Evolutionary conservation across 2,113 vertebrate species (phyloP).

Genomic region (Genyomyrus donnyi): DNA sequence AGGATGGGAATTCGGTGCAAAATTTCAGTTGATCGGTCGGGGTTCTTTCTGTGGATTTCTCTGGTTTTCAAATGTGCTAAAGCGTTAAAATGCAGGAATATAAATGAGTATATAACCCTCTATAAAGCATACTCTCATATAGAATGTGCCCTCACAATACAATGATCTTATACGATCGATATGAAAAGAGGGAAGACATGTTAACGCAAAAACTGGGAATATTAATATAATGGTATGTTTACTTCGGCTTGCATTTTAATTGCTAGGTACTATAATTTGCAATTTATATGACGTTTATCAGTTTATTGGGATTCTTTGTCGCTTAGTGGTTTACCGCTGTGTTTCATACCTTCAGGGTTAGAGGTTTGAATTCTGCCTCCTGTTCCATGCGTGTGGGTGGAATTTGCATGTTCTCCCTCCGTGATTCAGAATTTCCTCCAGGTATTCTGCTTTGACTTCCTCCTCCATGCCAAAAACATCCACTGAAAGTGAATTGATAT

Average conservation of each 20-base stretch:
- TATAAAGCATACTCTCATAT: conserved; percentile 44
- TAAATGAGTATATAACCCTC: conserved; percentile 43
- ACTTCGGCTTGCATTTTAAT: background rate
- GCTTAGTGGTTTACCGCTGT: background rate
- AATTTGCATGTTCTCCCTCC: background rate
- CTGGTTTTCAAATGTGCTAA: conserved; percentile 53
- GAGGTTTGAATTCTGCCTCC: background rate
- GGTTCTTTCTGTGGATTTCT: conserved; percentile 46
- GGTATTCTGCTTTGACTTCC: background rate
- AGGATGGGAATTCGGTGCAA: conserved; percentile 33
- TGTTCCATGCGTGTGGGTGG: background rate
- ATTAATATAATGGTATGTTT: background rate
- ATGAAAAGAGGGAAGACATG: background rate
- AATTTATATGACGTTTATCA: background rate
- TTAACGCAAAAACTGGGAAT: background rate
- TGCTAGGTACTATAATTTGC: background rate
- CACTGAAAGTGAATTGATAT: background rate
- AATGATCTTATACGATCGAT: conserved; percentile 2
- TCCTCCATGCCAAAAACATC: background rate
- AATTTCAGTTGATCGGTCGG: conserved; percentile 53
- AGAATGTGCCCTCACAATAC: conserved; percentile 42
- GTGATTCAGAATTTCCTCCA: background rate
- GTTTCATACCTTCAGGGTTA: background rate
- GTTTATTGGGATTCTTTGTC: background rate
- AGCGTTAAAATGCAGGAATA: conserved; percentile 53